Evolutionary conservation across 2,888 invertebrate species (phyloP).

Genomic region (Ernsta delagoae): DNA sequence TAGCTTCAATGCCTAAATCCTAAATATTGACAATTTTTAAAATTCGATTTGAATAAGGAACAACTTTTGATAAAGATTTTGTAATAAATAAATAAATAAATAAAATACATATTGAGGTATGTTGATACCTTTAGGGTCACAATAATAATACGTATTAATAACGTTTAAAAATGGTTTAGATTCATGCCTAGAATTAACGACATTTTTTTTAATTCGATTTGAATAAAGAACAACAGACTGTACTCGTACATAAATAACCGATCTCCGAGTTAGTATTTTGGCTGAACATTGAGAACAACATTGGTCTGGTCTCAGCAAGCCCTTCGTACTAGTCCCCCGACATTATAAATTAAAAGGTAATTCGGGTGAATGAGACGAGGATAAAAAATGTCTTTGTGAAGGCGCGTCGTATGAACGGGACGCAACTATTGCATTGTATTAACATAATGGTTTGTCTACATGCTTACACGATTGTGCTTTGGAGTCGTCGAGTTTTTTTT

Average conservation of each 20-base stretch:
- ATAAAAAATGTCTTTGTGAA: constrained; percentile 54
- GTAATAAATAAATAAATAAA: too few relatives aligned
- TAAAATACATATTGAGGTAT: too few relatives aligned
- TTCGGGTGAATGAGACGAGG: constrained; percentile 60
- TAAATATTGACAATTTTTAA: too few relatives aligned
- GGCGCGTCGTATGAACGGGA: constrained; percentile 53
- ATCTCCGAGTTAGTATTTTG: constrained; percentile 13
- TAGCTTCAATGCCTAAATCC: too few relatives aligned
- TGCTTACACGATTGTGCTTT: constrained; percentile 74
- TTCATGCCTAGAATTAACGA: too few relatives aligned
- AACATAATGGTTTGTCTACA: constrained; percentile 79
- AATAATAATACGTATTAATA: too few relatives aligned
- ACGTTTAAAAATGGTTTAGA: too few relatives aligned
- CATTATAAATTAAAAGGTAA: constrained; percentile 56
- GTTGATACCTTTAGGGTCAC: too few relatives aligned
- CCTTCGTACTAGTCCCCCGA: constrained; percentile 30
- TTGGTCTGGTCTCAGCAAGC: constrained; percentile 13
- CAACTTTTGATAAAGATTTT: too few relatives aligned
- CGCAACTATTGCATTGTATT: constrained; percentile 69
- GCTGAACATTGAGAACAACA: background rate
- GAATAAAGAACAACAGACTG: background rate
- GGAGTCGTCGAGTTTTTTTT: constrained; percentile 65
- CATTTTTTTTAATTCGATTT: too few relatives aligned
- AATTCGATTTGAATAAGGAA: too few relatives aligned
- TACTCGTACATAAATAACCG: background rate